A percentile compares a stretch with the other conserved stretches of the same genome.
Evolutionary conservation across 2,113 vertebrate genomes (phyloP).

Genomic region (Oncorhynchus mykiss): DNA sequence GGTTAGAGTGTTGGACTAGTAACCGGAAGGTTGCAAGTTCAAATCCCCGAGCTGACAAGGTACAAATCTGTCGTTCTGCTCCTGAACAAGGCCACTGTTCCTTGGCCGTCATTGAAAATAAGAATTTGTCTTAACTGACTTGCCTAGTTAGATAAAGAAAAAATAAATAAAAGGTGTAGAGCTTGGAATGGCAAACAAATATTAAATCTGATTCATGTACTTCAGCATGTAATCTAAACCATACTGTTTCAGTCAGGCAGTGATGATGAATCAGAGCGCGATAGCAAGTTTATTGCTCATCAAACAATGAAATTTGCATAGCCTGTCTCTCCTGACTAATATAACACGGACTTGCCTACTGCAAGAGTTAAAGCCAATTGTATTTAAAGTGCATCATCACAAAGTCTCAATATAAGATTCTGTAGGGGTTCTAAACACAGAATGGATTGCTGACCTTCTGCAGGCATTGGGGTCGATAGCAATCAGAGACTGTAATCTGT

Average conservation of each 20-base stretch:
- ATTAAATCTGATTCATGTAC: neutral
- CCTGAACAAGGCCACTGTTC: too few species aligned
- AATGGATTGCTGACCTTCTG: conserved; percentile 31
- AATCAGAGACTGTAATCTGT: conserved; percentile 58
- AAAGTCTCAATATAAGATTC: neutral
- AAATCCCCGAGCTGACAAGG: too few species aligned
- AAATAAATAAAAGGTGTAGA: neutral
- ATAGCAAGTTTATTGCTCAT: neutral
- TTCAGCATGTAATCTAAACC: neutral
- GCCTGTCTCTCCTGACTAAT: neutral
- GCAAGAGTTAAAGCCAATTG: too few species aligned
- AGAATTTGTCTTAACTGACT: too few species aligned
- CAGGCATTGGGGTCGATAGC: conserved; percentile 30
- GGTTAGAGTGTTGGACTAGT: too few species aligned
- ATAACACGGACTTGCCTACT: too few species aligned
- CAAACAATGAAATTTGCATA: neutral
- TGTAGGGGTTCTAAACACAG: neutral
- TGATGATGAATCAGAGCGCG: neutral
- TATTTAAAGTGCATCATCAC: too few species aligned
- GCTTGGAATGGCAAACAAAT: neutral
- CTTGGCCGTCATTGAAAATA: too few species aligned
- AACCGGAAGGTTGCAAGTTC: too few species aligned
- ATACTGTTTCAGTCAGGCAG: neutral
- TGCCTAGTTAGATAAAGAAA: too few species aligned
- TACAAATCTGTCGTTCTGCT: too few species aligned